A percentile compares a stretch with the other conserved stretches of the same genome.
Conservation (phyloP, 2,113 vertebrate genomes). For the Sprattus sprattus region DNA sequence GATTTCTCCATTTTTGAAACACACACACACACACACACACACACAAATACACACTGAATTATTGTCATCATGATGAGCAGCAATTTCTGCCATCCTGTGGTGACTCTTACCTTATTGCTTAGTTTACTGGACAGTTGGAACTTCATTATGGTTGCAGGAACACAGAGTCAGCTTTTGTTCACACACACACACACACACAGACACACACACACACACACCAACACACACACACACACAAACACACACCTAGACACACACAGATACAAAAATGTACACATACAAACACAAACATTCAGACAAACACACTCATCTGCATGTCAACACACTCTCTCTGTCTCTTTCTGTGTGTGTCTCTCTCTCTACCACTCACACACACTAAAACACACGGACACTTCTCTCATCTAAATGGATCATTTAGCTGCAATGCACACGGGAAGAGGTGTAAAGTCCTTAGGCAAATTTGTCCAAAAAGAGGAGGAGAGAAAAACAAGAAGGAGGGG, state of each 20-base stretch:
- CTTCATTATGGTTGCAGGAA: constrained; percentile 62
- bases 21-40: constrained; percentile 14
- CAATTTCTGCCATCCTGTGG: constrained; percentile 50
- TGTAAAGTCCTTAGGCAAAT: neutral
- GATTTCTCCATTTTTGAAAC: neutral
- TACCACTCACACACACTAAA: too few species aligned
- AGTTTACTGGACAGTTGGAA: constrained; percentile 67
- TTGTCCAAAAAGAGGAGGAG: neutral
- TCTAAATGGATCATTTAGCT: neutral
- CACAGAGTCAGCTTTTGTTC: constrained; percentile 63
- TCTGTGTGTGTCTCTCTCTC: too few species aligned
- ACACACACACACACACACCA: constrained; percentile 15
- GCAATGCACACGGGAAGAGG: neutral
- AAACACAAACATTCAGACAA: neutral
- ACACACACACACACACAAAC: constrained; percentile 14
- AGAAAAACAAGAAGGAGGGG: neutral
- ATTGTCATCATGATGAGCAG: constrained; percentile 50
- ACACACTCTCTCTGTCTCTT: neutral
- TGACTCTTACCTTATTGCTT: constrained; percentile 65
- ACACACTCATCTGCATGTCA: neutral
- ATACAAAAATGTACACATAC: neutral
- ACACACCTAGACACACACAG: neutral
- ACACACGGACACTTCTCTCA: neutral
- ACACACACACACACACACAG: constrained; percentile 15
- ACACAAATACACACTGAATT: constrained; percentile 34